phyloP scores from a whole-genome alignment of 1,140 invertebrate species.

The Lethrus apterus region DNA sequence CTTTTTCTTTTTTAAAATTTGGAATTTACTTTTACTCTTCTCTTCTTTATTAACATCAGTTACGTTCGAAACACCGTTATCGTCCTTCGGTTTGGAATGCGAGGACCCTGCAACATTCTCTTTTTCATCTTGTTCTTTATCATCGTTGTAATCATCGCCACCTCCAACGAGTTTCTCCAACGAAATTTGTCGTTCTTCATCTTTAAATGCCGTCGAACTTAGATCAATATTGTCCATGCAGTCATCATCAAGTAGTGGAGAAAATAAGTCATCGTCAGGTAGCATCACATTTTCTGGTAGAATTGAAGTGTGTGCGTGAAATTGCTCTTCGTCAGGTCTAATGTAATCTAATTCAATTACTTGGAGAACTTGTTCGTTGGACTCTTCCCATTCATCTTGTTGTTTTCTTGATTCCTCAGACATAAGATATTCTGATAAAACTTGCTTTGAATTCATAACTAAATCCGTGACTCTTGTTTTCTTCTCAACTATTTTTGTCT shows the following conservation, averaged over 20 bases:
- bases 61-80: background rate
- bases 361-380: slow-evolving; percentile 20
- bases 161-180: background rate
- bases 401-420: slow-evolving; percentile 17
- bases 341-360: slow-evolving; percentile 22
- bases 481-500: slow-evolving; percentile 20
- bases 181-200: slow-evolving; percentile 2
- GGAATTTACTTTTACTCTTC: slow-evolving; percentile 5
- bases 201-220: slow-evolving; percentile 1
- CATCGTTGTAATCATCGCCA: background rate
- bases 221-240: slow-evolving; percentile 4
- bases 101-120: background rate
- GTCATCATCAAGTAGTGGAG: background rate
- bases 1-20: slow-evolving; percentile 11
- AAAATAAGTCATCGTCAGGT: slow-evolving; percentile 1
- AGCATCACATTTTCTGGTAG: slow-evolving; percentile 2
- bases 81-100: background rate
- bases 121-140: background rate
- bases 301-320: no score
- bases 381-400: slow-evolving; percentile 25
- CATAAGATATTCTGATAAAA: slow-evolving; percentile 16
- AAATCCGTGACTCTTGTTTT: slow-evolving; percentile 24
- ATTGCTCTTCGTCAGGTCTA: slow-evolving; percentile 3
- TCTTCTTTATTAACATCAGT: no score
- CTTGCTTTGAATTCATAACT: slow-evolving; percentile 24